These are phyloP conservation scores for Theretra japonica DNA, from an alignment of 2,888 invertebrate species.

Conservation along the genomic window DNA sequence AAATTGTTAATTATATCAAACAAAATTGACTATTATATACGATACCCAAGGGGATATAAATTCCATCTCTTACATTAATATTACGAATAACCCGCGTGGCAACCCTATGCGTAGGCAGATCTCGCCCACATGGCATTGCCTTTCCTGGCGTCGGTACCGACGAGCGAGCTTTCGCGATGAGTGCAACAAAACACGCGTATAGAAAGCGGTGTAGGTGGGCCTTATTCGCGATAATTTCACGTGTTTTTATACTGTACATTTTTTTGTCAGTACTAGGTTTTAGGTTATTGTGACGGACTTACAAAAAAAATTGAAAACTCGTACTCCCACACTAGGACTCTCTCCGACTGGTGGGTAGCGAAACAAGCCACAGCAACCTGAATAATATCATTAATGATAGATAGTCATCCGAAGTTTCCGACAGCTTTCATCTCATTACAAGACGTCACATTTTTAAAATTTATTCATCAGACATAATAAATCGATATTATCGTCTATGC, in stretches of 20 bases:
- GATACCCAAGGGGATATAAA: too few species aligned
- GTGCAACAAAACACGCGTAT: constrained; percentile 44
- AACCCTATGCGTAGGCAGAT: constrained; percentile 49
- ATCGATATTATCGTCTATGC: too few species aligned
- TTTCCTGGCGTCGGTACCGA: constrained; percentile 59
- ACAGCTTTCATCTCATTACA: too few species aligned
- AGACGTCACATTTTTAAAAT: too few species aligned
- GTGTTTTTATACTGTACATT: neutral
- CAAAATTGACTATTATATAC: too few species aligned
- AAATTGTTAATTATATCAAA: too few species aligned
- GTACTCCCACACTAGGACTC: neutral
- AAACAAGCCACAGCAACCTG: neutral
- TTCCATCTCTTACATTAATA: constrained; percentile 37
- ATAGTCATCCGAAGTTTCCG: neutral
- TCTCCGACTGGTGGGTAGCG: neutral
- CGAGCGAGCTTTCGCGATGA: constrained; percentile 65
- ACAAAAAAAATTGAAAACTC: neutral
- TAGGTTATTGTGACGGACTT: neutral
- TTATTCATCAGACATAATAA: too few species aligned
- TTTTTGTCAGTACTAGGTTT: neutral
- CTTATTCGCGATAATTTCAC: constrained; percentile 46
- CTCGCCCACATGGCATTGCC: constrained; percentile 55
- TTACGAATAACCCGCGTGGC: constrained; percentile 24
- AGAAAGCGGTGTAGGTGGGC: constrained; percentile 74
- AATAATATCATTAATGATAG: neutral